Percentiles rank a stretch among this genome's conserved stretches.
Evolutionary conservation across 2,888 invertebrate genomes (phyloP).

Genomic region (Antheraea yamamai): DNA sequence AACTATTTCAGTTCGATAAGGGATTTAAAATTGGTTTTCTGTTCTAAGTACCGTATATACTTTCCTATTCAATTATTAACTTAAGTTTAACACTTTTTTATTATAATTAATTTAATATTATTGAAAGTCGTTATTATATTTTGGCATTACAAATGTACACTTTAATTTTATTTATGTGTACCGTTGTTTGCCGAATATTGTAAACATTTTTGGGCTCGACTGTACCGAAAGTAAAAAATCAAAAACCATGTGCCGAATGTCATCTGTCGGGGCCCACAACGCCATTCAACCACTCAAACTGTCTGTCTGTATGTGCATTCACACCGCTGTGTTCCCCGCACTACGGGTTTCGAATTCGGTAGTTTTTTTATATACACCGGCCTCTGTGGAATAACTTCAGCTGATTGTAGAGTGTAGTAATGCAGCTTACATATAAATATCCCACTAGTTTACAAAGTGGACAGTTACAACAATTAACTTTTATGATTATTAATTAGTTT

Average conservation of each 20-base stretch:
- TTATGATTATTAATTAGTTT: no score
- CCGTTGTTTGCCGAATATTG: no score
- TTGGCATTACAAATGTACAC: no score
- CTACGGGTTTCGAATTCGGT: not conserved
- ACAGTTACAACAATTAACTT: no score
- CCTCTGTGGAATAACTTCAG: not conserved
- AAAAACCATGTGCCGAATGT: constrained; percentile 28
- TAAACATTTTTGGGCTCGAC: constrained; percentile 18
- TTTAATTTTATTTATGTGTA: not conserved
- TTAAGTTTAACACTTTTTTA: no score
- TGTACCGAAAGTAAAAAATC: constrained; percentile 28
- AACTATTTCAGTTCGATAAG: no score
- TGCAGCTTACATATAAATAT: not conserved
- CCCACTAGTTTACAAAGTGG: not conserved
- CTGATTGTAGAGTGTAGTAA: not conserved
- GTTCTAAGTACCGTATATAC: no score
- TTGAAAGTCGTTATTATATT: no score
- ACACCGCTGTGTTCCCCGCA: constrained; percentile 2
- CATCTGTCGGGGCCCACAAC: constrained; percentile 30
- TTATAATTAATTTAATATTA: no score
- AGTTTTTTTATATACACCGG: not conserved
- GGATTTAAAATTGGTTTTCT: no score
- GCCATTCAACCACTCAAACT: constrained; percentile 20
- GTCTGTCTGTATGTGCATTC: constrained; percentile 6
- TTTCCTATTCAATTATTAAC: no score